Conservation (phyloP, 1,140 invertebrate species). For the Andrena cerasifolii region DNA sequence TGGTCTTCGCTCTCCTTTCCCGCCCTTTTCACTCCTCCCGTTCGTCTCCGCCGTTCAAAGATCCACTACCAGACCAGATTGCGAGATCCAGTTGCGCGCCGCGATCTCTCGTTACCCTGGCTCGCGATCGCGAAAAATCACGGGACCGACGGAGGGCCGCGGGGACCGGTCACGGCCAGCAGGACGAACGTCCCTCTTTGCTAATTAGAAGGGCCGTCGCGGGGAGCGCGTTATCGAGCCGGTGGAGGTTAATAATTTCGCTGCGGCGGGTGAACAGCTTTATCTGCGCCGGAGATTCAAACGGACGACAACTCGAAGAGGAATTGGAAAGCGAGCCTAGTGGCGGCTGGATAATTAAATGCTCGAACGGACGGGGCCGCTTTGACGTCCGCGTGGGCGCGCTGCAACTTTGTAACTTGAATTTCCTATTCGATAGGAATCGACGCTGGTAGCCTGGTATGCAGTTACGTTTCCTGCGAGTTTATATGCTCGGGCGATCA, state of each 20-base stretch:
- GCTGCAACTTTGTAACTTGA: conserved; percentile 17
- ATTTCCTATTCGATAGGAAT: conserved; percentile 9
- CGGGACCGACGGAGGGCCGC: background rate
- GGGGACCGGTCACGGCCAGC: background rate
- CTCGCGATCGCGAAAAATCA: conserved; percentile 50
- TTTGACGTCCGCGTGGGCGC: background rate
- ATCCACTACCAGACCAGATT: conserved; percentile 55
- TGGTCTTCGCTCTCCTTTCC: conserved; percentile 47
- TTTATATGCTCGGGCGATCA: no score
- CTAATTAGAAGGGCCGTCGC: conserved; percentile 33
- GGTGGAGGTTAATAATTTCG: conserved; percentile 18
- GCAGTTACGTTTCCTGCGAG: no score
- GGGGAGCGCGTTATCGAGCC: no score
- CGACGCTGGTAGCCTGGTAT: no score
- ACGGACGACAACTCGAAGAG: background rate
- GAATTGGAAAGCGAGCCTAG: background rate
- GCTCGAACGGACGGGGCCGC: background rate
- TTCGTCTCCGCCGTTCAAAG: background rate
- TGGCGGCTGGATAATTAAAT: conserved; percentile 18
- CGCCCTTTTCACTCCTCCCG: background rate
- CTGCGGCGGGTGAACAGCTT: background rate
- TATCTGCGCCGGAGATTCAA: conserved; percentile 18
- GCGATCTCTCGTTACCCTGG: conserved; percentile 44
- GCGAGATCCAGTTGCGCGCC: conserved; percentile 51
- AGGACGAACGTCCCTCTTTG: conserved; percentile 18